Evolutionary conservation across 2,113 vertebrate species (phyloP).

Genomic region (Sakesphorus luctuosus): DNA sequence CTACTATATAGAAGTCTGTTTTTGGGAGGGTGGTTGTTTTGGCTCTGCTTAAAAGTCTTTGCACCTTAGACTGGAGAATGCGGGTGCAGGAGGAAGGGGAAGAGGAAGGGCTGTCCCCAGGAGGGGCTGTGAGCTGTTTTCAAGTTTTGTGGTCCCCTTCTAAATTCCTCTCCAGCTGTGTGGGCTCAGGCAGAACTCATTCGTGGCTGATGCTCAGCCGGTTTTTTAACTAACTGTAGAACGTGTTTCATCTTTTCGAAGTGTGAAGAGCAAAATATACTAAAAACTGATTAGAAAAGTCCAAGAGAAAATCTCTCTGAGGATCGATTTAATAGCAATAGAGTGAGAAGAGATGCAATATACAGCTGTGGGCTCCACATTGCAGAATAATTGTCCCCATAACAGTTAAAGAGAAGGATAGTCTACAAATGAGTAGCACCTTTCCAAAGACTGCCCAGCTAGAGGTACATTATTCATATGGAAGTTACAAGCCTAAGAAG

Average conservation of each 20-base stretch:
- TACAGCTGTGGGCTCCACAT: rapidly evolving
- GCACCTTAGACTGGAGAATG: neutral
- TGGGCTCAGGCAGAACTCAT: neutral
- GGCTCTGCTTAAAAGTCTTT: neutral
- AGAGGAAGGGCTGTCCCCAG: neutral
- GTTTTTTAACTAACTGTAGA: neutral
- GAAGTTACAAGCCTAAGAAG: neutral
- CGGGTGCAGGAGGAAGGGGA: neutral
- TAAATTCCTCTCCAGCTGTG: neutral
- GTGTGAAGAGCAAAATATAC: neutral
- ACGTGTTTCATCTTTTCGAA: neutral
- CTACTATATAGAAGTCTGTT: neutral
- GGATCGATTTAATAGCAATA: neutral
- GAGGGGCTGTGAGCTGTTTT: neutral
- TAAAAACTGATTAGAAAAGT: neutral
- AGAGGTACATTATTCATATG: neutral
- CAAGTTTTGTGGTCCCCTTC: neutral
- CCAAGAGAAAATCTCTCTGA: neutral
- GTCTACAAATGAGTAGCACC: neutral
- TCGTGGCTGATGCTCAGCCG: neutral
- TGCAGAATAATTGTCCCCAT: neutral
- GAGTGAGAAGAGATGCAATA: neutral
- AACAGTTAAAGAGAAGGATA: neutral
- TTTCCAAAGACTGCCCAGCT: neutral
- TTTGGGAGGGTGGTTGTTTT: neutral